phyloP scores from a whole-genome alignment of 2,797 vertebrate species.

The Lagodon rhomboides region DNA sequence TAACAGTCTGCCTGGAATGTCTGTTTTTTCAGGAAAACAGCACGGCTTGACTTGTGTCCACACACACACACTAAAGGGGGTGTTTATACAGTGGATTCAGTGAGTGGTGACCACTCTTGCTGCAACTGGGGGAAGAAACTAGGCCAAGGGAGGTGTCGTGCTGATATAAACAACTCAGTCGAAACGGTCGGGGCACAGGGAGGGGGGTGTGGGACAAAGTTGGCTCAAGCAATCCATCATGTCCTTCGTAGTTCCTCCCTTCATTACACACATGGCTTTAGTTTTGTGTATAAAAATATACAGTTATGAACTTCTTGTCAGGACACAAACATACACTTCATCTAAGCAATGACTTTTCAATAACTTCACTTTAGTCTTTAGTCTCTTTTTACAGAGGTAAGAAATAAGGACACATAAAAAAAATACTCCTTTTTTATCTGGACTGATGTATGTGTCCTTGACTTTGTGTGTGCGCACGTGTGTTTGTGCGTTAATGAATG shows the following conservation, averaged over 20 bases:
- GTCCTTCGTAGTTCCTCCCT: conserved; percentile 11
- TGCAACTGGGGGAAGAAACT: conserved; percentile 58
- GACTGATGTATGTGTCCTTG: conserved; percentile 12
- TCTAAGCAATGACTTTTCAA: neutral
- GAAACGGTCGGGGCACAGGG: conserved; percentile 44
- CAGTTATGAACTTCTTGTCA: neutral
- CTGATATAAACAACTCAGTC: conserved; percentile 77
- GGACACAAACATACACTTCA: neutral
- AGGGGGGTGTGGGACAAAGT: conserved; percentile 26
- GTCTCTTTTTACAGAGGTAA: neutral
- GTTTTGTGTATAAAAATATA: neutral
- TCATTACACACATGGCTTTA: conserved; percentile 24
- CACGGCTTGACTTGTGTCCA: conserved; percentile 1
- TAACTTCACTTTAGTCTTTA: neutral
- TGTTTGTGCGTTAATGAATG: conserved; percentile 5
- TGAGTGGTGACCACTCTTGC: conserved; percentile 47
- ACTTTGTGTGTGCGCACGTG: neutral
- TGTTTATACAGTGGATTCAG: conserved; percentile 53
- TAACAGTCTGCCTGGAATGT: conserved; percentile 35
- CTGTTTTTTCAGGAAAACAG: conserved; percentile 31
- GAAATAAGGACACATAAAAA: neutral
- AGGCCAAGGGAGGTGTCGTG: conserved; percentile 69
- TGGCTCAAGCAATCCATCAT: conserved; percentile 47
- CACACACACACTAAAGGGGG: conserved; percentile 25
- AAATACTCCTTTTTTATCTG: neutral